Base-by-base conservation (phyloP, 2,888 invertebrate species). In the Sericinus montela region DNA sequence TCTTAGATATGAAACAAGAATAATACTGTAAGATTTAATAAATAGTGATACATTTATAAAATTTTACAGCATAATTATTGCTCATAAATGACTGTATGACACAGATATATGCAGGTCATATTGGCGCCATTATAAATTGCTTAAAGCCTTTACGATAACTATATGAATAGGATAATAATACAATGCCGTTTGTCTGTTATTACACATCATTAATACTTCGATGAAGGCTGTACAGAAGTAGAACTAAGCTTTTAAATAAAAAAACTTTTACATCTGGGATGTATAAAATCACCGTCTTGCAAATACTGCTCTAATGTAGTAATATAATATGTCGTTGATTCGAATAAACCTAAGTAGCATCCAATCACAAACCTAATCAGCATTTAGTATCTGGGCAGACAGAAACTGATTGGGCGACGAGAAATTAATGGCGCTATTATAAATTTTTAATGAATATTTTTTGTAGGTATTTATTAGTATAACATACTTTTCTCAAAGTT, bases 171-270 rank as follows among this genome's bases (percentile, higher is more conserved):
- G 13, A 46, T 49, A 43, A 36, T 49, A 50, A 51, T 56, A 53
- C 52, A 58, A 55, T 55, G 54, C 51, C 53, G 53, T 53, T 58
- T 59, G 55, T 57, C 54, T 57, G 48, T 46, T 43, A 48, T 55
- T 53, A 50, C 52, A 50, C 43, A n/a, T n/a, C n/a, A n/a, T n/a
- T n/a, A n/a, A n/a, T n/a, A n/a, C 42, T 49, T 41, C 42, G 46
- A 41, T 34, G 46, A 51, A n/a, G n/a, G n/a, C n/a, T 48, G 45
- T 43, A 3, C 39, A 35, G 49, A 52, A 67, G 80, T 75, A 73
- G 56, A 71, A 63, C 64, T 78, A 77, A 79, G 80, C 83, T 82
- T 81, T 79, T 83, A 80, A 78, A n/a, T n/a, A n/a, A n/a, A n/a
- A n/a, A n/a, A n/a, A n/a, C n/a, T n/a, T n/a, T n/a, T n/a, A n/a